Evolutionary conservation across 2,888 invertebrate species (phyloP).

Genomic region (Lycocerus yunnanus): DNA sequence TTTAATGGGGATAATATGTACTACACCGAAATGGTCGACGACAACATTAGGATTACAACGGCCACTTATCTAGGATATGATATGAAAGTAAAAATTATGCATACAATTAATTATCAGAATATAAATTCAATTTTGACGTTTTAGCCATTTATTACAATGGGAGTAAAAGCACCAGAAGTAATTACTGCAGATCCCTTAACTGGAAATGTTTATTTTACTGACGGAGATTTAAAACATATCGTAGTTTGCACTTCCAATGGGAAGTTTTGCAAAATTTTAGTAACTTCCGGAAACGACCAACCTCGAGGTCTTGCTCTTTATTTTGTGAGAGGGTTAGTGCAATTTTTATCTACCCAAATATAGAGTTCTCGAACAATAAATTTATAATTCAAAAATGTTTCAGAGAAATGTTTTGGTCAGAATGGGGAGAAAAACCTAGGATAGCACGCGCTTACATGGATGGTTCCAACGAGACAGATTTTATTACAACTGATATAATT

Average conservation of each 20-base stretch:
- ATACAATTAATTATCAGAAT: neutral
- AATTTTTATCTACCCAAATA: neutral
- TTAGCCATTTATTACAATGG: constrained; percentile 65
- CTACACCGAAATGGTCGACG: constrained; percentile 76
- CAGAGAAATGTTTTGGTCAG: constrained; percentile 89
- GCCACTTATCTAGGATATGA: constrained; percentile 65
- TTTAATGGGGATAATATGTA: constrained; percentile 73
- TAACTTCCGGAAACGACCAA: constrained; percentile 65
- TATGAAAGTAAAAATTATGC: constrained; percentile 57
- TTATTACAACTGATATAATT: constrained; percentile 67
- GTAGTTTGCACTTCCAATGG: constrained; percentile 76
- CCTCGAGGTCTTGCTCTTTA: constrained; percentile 73
- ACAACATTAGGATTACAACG: constrained; percentile 73
- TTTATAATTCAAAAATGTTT: neutral
- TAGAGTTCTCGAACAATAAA: no score
- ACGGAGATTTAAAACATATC: constrained; percentile 70
- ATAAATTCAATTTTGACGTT: constrained; percentile 12
- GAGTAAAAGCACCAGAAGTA: constrained; percentile 74
- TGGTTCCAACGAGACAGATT: constrained; percentile 64
- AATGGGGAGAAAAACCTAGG: constrained; percentile 76
- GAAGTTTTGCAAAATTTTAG: constrained; percentile 66
- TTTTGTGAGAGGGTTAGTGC: constrained; percentile 66
- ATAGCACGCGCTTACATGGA: constrained; percentile 88
- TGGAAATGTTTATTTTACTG: constrained; percentile 82
- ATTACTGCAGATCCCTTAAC: constrained; percentile 79